Evolutionary conservation across 2,797 vertebrate genomes (phyloP).

Genomic region (Todus mexicanus): DNA sequence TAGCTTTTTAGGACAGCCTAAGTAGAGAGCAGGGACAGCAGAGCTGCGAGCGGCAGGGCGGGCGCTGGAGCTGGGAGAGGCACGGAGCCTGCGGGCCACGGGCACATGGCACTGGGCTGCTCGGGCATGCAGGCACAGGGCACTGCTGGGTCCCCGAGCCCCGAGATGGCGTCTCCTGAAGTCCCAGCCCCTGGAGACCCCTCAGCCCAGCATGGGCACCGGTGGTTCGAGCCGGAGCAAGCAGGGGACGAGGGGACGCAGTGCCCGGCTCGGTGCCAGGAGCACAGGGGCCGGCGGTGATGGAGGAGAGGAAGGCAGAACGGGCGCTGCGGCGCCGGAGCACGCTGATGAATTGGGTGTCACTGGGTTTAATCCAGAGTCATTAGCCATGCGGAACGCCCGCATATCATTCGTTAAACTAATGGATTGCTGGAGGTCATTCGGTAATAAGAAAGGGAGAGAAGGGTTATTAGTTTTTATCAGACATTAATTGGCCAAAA

Average conservation of each 20-base stretch:
- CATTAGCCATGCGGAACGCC: constrained; percentile 24
- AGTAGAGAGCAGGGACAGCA: background rate
- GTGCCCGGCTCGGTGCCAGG: accelerated
- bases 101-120: background rate
- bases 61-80: background rate
- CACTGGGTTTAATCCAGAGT: background rate
- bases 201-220: background rate
- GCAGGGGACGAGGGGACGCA: accelerated
- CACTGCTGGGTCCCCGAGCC: background rate
- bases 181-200: background rate
- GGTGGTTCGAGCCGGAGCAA: accelerated
- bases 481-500: constrained; percentile 56
- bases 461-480: constrained; percentile 49
- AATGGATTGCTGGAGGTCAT: constrained; percentile 63
- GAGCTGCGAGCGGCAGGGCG: background rate
- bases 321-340: background rate
- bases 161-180: background rate
- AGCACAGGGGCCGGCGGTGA: accelerated
- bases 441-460: constrained; percentile 41
- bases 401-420: constrained; percentile 25
- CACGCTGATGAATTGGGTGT: background rate
- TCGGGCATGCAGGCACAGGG: background rate
- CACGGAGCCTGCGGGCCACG: accelerated
- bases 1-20: constrained; percentile 61
- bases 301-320: background rate